Evolutionary conservation across 2,797 vertebrate genomes (phyloP).

Genomic region (Salarias fasciatus): DNA sequence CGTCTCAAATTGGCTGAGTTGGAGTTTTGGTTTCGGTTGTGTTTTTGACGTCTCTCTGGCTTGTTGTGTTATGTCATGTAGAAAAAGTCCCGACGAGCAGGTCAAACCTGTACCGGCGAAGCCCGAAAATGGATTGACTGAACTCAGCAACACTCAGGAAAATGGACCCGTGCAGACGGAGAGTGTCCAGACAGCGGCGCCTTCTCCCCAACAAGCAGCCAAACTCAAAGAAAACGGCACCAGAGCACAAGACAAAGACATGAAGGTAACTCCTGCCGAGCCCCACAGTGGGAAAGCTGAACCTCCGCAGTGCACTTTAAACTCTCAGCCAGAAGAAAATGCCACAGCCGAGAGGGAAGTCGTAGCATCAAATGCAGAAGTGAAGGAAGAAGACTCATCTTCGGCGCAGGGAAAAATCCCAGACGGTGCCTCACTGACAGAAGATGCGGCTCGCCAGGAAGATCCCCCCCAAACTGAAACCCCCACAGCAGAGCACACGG

Average conservation of each 20-base stretch:
- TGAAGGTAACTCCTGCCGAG: conserved; percentile 2
- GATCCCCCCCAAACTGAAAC: conserved; percentile 10
- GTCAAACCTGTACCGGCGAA: conserved; percentile 18
- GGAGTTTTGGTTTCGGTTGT: too few species aligned
- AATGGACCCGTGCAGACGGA: conserved; percentile 56
- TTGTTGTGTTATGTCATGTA: conserved; percentile 39
- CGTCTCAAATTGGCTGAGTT: too few species aligned
- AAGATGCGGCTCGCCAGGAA: conserved; percentile 21
- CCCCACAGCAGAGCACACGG: conserved; percentile 22
- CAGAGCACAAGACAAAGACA: conserved; percentile 20
- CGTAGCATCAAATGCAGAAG: conserved; percentile 3
- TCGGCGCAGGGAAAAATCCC: conserved; percentile 23
- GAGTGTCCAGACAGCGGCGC: background rate
- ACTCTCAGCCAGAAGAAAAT: conserved; percentile 1
- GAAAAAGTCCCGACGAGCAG: conserved; percentile 25
- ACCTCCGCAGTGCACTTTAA: conserved; percentile 47
- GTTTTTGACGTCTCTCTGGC: too few species aligned
- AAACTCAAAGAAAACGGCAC: conserved; percentile 20
- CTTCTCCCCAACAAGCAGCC: conserved; percentile 18
- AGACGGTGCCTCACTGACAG: background rate
- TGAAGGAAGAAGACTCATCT: conserved; percentile 15
- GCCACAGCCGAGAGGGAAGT: background rate
- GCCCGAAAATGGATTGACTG: conserved; percentile 33
- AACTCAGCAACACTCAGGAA: conserved; percentile 57
- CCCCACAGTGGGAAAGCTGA: background rate